Base-by-base conservation (phyloP, 2,113 vertebrate genomes). In the Macquaria australasica region DNA sequence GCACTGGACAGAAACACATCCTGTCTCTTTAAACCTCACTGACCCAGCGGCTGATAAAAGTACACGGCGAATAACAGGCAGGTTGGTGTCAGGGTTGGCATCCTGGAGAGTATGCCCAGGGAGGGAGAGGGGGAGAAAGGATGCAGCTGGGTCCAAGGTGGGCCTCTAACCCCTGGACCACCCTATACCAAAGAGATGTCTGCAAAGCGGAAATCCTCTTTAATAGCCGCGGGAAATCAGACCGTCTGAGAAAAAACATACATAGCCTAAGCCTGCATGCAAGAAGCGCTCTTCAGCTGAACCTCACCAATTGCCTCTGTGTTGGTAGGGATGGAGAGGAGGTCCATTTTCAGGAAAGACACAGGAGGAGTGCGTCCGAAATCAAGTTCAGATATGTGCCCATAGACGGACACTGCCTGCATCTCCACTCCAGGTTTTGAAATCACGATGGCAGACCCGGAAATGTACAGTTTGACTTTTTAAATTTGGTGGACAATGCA, bases 151-250 rank as follows among this genome's bases (percentile, higher is more conserved):
- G 81, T 84, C 70, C 69, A 84, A 84, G 76, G 85, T 82, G 76
- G 88, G 79, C 85, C 79, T 82, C 66, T 86, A 78, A 87, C 80
- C 89, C 51, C 69, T 63, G 81, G 87, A 77, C 67, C 78, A 66
- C 70, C 63, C 70, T 81, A 34, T 45, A 76, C 84, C 77, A 73
- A 58, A 91, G 75, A 91, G 68, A 87, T 81, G 77, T 79, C 81
- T 88, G 79, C 88, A 79, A 74, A 85, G 72, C n/a, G 88, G 88
- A 93, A 90, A 91, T 92, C 89, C 84, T 93, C 75, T 79, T 69
- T 68, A 87, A 86, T 81, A 81, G 70, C 55, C 67, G 77, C 48
- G 34, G 84, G 79, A 88, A 82, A 81, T 88, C 75, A 82, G 78
- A 87, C 73, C 23, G 45, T 71, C 60, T 80, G 41, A 73, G 60